Conservation (phyloP, 2,797 vertebrate species). For the Sebastes oblongus region DNA sequence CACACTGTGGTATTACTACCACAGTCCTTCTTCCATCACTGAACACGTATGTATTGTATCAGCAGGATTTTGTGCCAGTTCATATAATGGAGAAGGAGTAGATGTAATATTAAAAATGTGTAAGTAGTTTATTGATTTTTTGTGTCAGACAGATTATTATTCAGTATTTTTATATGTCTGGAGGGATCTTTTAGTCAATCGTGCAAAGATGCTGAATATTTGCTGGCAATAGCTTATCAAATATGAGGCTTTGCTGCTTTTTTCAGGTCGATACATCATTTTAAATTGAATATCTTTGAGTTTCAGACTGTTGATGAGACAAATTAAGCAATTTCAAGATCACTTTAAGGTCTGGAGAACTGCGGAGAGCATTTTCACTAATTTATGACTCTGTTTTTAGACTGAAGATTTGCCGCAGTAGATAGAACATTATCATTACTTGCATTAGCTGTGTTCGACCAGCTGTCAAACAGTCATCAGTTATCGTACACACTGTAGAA, state of each 20-base stretch:
- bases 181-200: too few relatives aligned
- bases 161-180: background rate
- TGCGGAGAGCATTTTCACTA: background rate
- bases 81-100: background rate
- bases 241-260: background rate
- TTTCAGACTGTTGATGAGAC: background rate
- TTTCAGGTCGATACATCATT: background rate
- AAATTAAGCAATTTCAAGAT: background rate
- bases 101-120: background rate
- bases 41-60: background rate
- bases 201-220: background rate
- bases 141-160: background rate
- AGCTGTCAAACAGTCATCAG: background rate
- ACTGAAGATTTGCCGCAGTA: background rate
- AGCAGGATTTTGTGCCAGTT: background rate
- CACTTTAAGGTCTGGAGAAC: background rate
- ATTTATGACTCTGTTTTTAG: background rate
- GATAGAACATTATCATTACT: too few relatives aligned
- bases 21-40: too few relatives aligned
- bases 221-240: background rate
- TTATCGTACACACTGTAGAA: background rate
- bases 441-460: background rate
- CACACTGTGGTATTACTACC: too few relatives aligned
- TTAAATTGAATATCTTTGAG: background rate
- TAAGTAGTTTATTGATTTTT: background rate